Conservation (phyloP, 2,113 vertebrate species). For the Mellivora capensis region DNA sequence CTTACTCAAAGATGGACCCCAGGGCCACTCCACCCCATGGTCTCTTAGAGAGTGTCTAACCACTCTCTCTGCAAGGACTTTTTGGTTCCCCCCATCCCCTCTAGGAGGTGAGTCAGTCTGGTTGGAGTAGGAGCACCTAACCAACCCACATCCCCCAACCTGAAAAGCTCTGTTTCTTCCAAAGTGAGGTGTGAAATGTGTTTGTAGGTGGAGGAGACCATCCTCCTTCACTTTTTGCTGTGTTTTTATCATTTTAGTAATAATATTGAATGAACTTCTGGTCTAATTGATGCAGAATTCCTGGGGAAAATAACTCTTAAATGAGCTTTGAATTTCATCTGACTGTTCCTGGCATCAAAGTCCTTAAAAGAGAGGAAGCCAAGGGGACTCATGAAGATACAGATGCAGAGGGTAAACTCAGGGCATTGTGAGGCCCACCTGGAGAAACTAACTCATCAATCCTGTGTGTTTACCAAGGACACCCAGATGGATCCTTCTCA, state of each 20-base stretch:
- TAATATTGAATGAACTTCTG: slow-evolving; percentile 25
- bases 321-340: neutral
- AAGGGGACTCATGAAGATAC: neutral
- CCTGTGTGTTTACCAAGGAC: neutral
- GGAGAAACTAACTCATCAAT: neutral
- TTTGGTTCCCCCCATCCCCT: neutral
- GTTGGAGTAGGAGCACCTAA: neutral
- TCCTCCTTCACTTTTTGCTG: neutral
- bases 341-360: slow-evolving; percentile 16
- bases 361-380: neutral
- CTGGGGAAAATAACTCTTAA: neutral
- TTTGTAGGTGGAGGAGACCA: neutral
- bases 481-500: neutral
- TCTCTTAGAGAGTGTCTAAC: neutral
- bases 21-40: accelerated
- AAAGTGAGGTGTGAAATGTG: neutral
- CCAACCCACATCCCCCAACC: neutral
- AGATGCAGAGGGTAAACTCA: neutral
- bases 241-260: slow-evolving; percentile 33
- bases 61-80: neutral
- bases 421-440: neutral
- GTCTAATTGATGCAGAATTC: neutral
- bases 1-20: neutral
- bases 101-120: neutral
- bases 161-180: neutral